Evolutionary conservation across 2,797 vertebrate species (phyloP), one percentile per base, ranked within the genome.

Genomic region (Sebastes taczanowskii): DNA sequence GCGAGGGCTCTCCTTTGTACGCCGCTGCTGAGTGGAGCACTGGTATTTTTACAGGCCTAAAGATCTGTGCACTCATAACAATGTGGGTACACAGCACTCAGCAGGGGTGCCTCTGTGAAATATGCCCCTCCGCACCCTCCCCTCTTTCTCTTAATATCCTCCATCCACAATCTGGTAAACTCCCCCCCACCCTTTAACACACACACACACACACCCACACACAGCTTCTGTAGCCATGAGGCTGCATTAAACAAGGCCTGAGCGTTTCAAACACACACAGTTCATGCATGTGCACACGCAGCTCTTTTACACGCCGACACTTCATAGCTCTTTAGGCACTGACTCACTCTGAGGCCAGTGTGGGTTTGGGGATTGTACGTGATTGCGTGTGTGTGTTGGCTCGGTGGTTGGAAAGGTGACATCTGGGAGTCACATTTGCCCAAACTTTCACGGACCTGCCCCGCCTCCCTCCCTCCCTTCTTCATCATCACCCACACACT

Each of bases 21-120:
- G 32, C 80, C 75, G 91, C 93, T 92, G 93, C 93, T 91, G 93
- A 91, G 93, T 86, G 89, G 90, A 94, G 95, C 94, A 94, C 93
- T 97, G 95, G 95, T 96, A 96, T 98, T 98, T 98, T 97, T 97
- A 97, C 95, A 95, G 96, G 96, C 92, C 89, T 95, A 95, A 94
- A 96, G 96, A 96, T 97, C 96, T 95, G 95, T 95, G 94, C 94
- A 90, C 95, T 97, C 95, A 94, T 97, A 97, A 97, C 86, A 89
- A 96, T 88, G 70, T 95, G 95, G 94, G 95, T 97, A 97, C 97
- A 97, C 97, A 94, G 87, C 91, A 84, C 96, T 90, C 97, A 97
- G 97, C 96, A 94, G 97, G 97, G 97, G 97, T 94, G 94, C 88
- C 93, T 92, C 95, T 86, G 91, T 94, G 86, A 97, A 97, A 97